Percentiles rank a stretch among this genome's conserved stretches.
phyloP scores from a whole-genome alignment of 1,140 invertebrate genomes.

The Caenorhabditis latens region DNA sequence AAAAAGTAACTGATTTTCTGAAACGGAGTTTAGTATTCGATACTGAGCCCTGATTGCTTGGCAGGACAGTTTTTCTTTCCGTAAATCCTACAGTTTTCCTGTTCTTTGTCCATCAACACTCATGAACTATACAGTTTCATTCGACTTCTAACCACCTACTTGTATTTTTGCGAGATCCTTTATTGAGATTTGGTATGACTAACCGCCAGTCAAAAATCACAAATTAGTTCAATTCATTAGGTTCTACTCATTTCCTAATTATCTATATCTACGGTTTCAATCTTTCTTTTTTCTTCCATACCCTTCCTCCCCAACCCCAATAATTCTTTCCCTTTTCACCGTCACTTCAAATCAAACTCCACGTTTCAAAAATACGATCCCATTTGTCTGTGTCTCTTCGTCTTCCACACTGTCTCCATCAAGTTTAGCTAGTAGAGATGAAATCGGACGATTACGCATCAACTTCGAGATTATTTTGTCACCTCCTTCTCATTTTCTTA shows the following conservation, averaged over 20 bases:
- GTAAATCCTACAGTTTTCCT: no score
- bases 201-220: not conserved
- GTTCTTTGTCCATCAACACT: no score
- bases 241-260: not conserved
- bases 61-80: no score
- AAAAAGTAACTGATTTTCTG: no score
- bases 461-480: slow-evolving; percentile 31
- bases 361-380: not conserved
- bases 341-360: slow-evolving; percentile 53
- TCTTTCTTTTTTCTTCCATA: not conserved
- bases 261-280: not conserved
- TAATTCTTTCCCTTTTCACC: not conserved
- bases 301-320: not conserved
- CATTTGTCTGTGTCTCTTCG: slow-evolving; percentile 1
- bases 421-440: not conserved
- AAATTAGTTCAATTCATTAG: slow-evolving; percentile 25
- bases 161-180: no score
- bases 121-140: no score
- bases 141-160: no score
- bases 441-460: not conserved
- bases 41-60: no score
- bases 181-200: no score
- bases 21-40: no score
- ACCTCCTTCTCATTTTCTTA: not conserved
- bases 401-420: not conserved